phyloP scores from a whole-genome alignment of 1,140 invertebrate species.

The Macrobrachium nipponense region DNA sequence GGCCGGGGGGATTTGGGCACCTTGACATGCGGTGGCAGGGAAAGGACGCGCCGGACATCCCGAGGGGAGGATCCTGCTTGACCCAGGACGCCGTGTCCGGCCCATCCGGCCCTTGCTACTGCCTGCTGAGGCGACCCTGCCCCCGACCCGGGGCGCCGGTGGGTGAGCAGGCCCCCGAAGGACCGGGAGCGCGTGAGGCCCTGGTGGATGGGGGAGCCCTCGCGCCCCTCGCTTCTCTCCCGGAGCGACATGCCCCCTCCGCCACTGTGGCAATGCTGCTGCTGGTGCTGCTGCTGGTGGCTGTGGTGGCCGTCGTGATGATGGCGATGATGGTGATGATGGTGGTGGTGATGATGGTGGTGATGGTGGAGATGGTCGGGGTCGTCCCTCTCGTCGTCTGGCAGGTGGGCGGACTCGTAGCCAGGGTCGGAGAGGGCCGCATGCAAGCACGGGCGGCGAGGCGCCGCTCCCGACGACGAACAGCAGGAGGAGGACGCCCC shows the following conservation, averaged over 20 bases:
- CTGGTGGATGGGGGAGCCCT: conserved; percentile 57
- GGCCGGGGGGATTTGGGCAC: conserved; percentile 69
- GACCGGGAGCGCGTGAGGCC: conserved; percentile 55
- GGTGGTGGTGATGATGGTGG: conserved; percentile 20
- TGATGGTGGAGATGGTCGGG: conserved; percentile 21
- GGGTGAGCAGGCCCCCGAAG: conserved; percentile 52
- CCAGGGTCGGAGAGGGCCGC: conserved; percentile 49
- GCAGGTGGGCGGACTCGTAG: conserved; percentile 56
- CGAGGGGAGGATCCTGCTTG: conserved; percentile 56
- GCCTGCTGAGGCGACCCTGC: conserved; percentile 47
- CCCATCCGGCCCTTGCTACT: conserved; percentile 37
- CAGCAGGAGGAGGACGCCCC: conserved; percentile 39
- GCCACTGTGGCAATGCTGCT: conserved; percentile 33
- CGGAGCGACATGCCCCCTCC: conserved; percentile 54
- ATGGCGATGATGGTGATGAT: neutral
- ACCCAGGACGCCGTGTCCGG: conserved; percentile 54
- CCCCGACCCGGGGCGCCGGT: conserved; percentile 46
- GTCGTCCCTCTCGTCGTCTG: conserved; percentile 48
- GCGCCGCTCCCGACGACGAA: conserved; percentile 36
- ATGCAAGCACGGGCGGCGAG: conserved; percentile 36
- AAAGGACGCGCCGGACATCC: conserved; percentile 59
- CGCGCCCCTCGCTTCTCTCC: conserved; percentile 54
- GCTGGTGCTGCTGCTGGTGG: conserved; percentile 24
- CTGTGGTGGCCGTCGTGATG: neutral
- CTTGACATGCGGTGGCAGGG: conserved; percentile 65